Conservation (phyloP, 2,113 vertebrate genomes). For the Callionymus lyra region DNA sequence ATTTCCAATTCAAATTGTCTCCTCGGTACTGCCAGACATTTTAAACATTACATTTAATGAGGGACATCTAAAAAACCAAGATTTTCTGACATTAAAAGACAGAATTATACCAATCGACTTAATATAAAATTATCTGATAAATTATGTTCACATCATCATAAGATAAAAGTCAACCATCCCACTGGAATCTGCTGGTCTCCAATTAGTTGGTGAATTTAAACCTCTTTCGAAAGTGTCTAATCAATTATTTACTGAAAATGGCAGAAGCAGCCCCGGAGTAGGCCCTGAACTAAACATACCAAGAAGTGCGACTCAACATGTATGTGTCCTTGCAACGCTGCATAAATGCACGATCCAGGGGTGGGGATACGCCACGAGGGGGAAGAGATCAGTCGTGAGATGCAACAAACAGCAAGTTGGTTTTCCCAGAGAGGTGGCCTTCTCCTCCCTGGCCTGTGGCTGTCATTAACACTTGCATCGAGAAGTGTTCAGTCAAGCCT, state of each 20-base stretch:
- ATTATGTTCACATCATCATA: slow-evolving; percentile 77
- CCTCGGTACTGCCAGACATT: slow-evolving; percentile 62
- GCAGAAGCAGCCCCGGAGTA: slow-evolving; percentile 68
- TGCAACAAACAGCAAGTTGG: slow-evolving; percentile 44
- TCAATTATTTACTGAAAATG: slow-evolving; percentile 75
- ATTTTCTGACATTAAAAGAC: slow-evolving; percentile 72
- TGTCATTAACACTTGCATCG: slow-evolving; percentile 42
- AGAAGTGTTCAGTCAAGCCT: slow-evolving; percentile 40
- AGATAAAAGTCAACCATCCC: slow-evolving; percentile 75
- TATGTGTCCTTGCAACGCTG: slow-evolving; percentile 25
- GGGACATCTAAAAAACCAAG: slow-evolving; percentile 72
- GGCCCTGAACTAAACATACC: slow-evolving; percentile 67
- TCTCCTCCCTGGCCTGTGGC: slow-evolving; percentile 41
- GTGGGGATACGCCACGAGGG: slow-evolving; percentile 5
- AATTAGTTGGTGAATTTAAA: slow-evolving; percentile 74
- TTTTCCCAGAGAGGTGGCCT: slow-evolving; percentile 52
- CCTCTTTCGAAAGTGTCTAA: slow-evolving; percentile 72
- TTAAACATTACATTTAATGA: slow-evolving; percentile 76
- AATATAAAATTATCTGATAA: slow-evolving; percentile 76
- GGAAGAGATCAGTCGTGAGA: slow-evolving; percentile 45
- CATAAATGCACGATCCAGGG: slow-evolving; percentile 10
- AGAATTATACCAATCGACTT: slow-evolving; percentile 72
- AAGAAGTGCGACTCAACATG: slow-evolving; percentile 52
- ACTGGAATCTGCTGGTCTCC: slow-evolving; percentile 68
- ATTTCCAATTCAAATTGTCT: slow-evolving; percentile 73